Percentiles rank a stretch among this genome's conserved stretches.
These are phyloP conservation scores for Ramphastos sulfuratus DNA, from an alignment of 2,113 vertebrate species.

Conservation along the genomic window DNA sequence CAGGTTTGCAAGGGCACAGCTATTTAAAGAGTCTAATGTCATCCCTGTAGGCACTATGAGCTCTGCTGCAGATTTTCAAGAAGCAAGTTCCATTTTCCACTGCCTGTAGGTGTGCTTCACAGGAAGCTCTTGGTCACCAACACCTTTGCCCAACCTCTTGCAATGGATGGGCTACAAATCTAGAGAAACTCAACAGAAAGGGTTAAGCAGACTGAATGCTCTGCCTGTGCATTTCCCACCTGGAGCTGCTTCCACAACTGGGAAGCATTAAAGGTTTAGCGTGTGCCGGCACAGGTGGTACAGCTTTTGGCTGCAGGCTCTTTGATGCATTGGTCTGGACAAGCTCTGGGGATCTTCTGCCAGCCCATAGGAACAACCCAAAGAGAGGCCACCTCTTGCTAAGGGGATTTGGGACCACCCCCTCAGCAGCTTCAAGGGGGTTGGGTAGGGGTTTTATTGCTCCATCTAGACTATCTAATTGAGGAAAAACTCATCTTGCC, in stretches of 20 bases:
- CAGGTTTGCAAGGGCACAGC: background rate
- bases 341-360: background rate
- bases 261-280: slow-evolving; percentile 4
- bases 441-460: background rate
- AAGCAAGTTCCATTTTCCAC: background rate
- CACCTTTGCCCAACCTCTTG: background rate
- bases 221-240: background rate
- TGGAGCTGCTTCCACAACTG: background rate
- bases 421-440: background rate
- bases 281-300: background rate
- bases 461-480: background rate
- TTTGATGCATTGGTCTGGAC: background rate
- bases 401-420: background rate
- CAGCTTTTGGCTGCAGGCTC: background rate
- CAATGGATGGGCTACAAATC: background rate
- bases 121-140: background rate
- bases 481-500: background rate
- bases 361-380: background rate
- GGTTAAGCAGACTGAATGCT: slow-evolving; percentile 19
- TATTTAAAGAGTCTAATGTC: background rate
- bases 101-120: background rate
- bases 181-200: background rate
- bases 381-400: background rate
- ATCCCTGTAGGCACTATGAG: accelerated
- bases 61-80: background rate